Conservation (phyloP, 1,140 invertebrate species). For the Hylaeus volcanicus region DNA sequence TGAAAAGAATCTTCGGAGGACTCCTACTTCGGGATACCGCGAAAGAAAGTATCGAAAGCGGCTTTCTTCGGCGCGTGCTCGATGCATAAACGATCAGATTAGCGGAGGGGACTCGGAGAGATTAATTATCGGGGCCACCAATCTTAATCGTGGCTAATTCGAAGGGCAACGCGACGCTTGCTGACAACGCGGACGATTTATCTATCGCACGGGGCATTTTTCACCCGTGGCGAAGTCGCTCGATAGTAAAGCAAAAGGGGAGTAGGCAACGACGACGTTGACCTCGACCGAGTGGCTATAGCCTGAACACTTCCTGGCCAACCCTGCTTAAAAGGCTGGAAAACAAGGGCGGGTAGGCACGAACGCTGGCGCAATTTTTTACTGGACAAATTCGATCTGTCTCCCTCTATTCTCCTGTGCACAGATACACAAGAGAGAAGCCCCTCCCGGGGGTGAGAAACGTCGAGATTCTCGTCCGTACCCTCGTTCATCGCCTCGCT, state of each 20-base stretch:
- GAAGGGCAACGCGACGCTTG: neutral
- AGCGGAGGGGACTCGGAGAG: neutral
- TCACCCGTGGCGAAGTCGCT: neutral
- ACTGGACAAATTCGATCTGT: constrained; percentile 44
- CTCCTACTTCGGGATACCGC: neutral
- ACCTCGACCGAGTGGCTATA: constrained; percentile 8
- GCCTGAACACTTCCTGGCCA: constrained; percentile 15
- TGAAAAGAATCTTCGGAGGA: constrained; percentile 26
- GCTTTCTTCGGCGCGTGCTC: constrained; percentile 5
- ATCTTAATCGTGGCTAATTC: constrained; percentile 38
- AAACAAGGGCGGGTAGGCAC: constrained; percentile 51
- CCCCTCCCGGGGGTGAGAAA: neutral
- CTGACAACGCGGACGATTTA: constrained; percentile 26
- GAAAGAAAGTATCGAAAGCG: neutral
- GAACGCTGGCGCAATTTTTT: constrained; percentile 57
- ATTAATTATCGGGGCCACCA: constrained; percentile 36
- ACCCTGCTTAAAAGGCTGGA: constrained; percentile 55
- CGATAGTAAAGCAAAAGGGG: constrained; percentile 8
- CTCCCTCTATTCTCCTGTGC: neutral
- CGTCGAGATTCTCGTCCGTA: neutral
- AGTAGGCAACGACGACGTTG: neutral
- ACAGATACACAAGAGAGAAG: neutral
- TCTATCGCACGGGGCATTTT: constrained; percentile 31
- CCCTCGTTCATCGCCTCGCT: neutral
- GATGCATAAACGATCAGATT: constrained; percentile 32